Evolutionary conservation across 1,140 invertebrate genomes (phyloP).

Genomic region (Drosophila yakuba): DNA sequence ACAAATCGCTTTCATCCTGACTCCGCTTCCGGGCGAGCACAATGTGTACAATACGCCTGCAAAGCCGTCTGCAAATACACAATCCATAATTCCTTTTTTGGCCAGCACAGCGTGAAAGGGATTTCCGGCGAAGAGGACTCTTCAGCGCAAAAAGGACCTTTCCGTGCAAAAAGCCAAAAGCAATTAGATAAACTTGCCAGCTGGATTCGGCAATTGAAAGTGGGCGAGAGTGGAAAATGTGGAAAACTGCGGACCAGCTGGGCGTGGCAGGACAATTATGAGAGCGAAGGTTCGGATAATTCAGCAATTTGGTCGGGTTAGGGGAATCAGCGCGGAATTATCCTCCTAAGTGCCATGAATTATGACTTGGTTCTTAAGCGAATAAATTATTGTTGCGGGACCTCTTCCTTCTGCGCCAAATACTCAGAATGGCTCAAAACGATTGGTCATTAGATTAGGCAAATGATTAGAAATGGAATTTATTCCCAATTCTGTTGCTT

Average conservation of each 20-base stretch:
- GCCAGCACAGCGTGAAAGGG: constrained; percentile 68
- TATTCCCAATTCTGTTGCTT: background rate
- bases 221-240: constrained; percentile 18
- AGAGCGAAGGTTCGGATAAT: constrained; percentile 35
- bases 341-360: constrained; percentile 32
- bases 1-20: constrained; percentile 75
- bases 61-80: constrained; percentile 15
- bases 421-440: no score
- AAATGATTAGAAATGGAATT: background rate
- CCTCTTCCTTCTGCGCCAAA: no score
- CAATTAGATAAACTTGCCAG: constrained; percentile 75
- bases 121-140: constrained; percentile 43
- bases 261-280: constrained; percentile 48
- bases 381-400: constrained; percentile 1
- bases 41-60: constrained; percentile 25
- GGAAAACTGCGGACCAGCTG: constrained; percentile 38
- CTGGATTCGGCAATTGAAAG: constrained; percentile 63
- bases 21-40: constrained; percentile 27
- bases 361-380: constrained; percentile 12
- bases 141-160: constrained; percentile 8
- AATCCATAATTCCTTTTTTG: constrained; percentile 63
- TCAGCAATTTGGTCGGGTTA: constrained; percentile 40
- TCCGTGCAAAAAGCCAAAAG: constrained; percentile 67
- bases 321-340: constrained; percentile 31
- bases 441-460: no score